These are phyloP conservation scores for Pteromalus puparum DNA, from an alignment of 1,140 invertebrate species.

Conservation along the genomic window DNA sequence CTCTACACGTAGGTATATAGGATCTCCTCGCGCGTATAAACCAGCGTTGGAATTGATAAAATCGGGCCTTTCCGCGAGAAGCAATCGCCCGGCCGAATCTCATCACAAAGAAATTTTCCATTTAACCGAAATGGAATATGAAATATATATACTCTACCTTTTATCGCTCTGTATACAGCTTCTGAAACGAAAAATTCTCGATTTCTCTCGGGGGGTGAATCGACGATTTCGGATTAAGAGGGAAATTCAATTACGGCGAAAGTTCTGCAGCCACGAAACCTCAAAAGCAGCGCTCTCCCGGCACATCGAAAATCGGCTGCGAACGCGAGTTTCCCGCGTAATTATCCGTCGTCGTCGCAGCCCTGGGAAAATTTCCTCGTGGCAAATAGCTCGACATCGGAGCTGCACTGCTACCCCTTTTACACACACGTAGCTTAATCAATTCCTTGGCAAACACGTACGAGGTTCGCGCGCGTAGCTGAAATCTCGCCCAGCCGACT, in stretches of 20 bases:
- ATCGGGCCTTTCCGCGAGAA: background rate
- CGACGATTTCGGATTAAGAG: background rate
- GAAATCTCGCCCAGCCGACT: background rate
- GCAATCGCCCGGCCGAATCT: background rate
- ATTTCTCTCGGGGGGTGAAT: background rate
- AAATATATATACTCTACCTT: background rate
- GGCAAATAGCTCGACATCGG: background rate
- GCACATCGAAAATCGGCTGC: too few relatives aligned
- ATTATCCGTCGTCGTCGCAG: background rate
- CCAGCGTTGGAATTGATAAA: background rate
- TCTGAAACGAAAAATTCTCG: background rate
- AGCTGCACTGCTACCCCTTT: background rate
- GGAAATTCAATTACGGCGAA: background rate
- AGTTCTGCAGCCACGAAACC: background rate
- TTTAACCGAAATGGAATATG: background rate
- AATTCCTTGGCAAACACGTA: background rate
- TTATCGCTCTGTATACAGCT: background rate
- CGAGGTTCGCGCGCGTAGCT: background rate
- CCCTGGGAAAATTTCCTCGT: background rate
- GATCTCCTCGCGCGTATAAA: background rate
- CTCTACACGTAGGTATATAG: background rate
- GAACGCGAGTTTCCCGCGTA: background rate
- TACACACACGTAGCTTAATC: background rate
- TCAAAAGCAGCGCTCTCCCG: too few relatives aligned
- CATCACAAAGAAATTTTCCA: constrained; percentile 2